Evolutionary conservation across 2,113 vertebrate genomes (phyloP).

Genomic region (Python bivittatus): DNA sequence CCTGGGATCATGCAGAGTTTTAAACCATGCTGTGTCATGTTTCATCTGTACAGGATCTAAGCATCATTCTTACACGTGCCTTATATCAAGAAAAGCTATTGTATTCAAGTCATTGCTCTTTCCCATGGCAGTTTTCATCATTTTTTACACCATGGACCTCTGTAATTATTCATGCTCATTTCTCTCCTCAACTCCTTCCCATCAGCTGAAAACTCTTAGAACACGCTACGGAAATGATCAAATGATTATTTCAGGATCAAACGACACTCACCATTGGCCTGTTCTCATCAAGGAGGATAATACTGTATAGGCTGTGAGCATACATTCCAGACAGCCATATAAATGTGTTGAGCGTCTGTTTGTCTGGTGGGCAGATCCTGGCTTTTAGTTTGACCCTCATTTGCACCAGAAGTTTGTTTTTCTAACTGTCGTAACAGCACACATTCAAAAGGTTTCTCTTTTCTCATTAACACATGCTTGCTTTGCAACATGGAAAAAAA

Average conservation of each 20-base stretch:
- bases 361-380: slow-evolving; percentile 27
- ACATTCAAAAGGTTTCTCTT: not conserved
- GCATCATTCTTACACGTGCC: not conserved
- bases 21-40: not conserved
- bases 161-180: slow-evolving; percentile 25
- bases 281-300: slow-evolving; percentile 11
- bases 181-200: slow-evolving; percentile 46
- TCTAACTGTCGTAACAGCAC: not conserved
- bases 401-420: not conserved
- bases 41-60: not conserved
- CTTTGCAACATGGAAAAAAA: not conserved
- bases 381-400: slow-evolving; percentile 28
- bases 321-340: slow-evolving; percentile 22
- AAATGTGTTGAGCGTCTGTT: slow-evolving; percentile 37
- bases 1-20: not conserved
- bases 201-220: slow-evolving; percentile 39
- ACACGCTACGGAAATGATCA: not conserved
- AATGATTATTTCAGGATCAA: slow-evolving; percentile 4
- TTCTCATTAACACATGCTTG: not conserved
- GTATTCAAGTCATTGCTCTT: not conserved
- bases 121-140: not conserved
- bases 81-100: not conserved
- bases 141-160: not conserved
- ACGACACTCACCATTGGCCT: not conserved
- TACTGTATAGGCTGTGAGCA: slow-evolving; percentile 2